phyloP scores from a whole-genome alignment of 2,888 invertebrate species.

The Anaspis maculata region DNA sequence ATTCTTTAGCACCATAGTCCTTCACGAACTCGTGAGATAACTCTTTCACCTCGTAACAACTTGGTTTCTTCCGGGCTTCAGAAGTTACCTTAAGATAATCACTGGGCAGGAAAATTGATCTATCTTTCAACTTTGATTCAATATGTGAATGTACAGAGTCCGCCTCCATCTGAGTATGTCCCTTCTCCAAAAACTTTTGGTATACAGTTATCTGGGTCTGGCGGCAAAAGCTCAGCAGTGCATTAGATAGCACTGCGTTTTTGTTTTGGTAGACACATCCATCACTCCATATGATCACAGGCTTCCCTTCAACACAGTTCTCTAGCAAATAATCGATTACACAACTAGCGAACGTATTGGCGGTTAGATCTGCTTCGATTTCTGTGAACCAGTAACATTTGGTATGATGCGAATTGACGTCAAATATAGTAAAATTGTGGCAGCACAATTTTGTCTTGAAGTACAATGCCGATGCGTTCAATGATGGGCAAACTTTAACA shows the following conservation, averaged over 20 bases:
- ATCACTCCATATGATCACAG: constrained; percentile 17
- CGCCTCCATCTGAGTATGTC: constrained; percentile 21
- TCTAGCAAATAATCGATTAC: constrained; percentile 11
- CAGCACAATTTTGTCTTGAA: constrained; percentile 26
- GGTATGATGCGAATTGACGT: constrained; percentile 17
- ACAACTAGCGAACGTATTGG: constrained; percentile 10
- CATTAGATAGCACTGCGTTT: constrained; percentile 16
- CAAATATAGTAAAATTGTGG: constrained; percentile 26
- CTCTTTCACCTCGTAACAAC: neutral
- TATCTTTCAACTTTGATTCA: constrained; percentile 15
- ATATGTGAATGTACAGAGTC: constrained; percentile 18
- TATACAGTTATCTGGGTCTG: constrained; percentile 6
- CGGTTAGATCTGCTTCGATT: constrained; percentile 11
- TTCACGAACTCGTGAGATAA: neutral
- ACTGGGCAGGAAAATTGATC: constrained; percentile 14
- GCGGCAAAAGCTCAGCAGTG: constrained; percentile 8
- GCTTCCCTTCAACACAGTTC: constrained; percentile 10
- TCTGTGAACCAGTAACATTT: constrained; percentile 14
- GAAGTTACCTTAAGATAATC: constrained; percentile 13
- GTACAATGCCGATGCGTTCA: constrained; percentile 19
- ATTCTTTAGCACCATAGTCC: neutral
- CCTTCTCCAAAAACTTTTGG: constrained; percentile 16
- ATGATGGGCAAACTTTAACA: constrained; percentile 15
- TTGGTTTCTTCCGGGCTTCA: constrained; percentile 12
- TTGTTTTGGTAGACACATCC: constrained; percentile 20